A percentile compares a stretch with the other conserved stretches of the same genome.
phyloP scores from a whole-genome alignment of 2,113 vertebrate species.

The Passerina amoena region DNA sequence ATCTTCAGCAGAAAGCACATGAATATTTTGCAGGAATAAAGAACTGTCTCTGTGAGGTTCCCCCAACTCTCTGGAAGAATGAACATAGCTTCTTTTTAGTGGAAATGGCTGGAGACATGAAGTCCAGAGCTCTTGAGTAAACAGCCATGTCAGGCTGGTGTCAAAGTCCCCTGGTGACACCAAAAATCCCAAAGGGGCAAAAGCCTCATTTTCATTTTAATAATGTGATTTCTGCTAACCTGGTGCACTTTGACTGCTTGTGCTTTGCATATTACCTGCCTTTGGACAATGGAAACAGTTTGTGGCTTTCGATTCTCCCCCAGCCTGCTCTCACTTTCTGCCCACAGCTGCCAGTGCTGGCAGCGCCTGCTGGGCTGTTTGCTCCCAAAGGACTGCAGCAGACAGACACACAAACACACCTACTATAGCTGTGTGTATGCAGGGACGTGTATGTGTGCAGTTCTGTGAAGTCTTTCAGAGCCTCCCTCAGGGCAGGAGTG shows the following conservation, averaged over 20 bases:
- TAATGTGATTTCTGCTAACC: neutral
- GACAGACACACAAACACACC: fast-evolving
- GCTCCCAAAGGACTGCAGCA: neutral
- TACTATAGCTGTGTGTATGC: fast-evolving
- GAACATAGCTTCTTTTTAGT: neutral
- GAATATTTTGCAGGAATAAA: neutral
- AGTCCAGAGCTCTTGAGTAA: neutral
- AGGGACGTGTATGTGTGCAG: fast-evolving
- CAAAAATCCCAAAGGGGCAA: fast-evolving
- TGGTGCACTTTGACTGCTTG: neutral
- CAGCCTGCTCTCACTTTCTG: neutral
- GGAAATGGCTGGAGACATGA: neutral
- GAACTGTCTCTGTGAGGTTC: fast-evolving
- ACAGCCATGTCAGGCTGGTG: fast-evolving
- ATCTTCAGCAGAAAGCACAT: neutral
- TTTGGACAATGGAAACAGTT: constrained; percentile 1
- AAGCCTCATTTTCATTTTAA: neutral
- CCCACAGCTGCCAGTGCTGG: neutral
- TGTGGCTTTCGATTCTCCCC: constrained; percentile 56
- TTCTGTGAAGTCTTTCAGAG: neutral
- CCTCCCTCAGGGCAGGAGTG: neutral
- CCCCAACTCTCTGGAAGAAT: neutral
- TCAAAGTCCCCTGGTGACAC: neutral
- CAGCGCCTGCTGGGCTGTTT: fast-evolving
- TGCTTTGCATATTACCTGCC: neutral